phyloP scores from a whole-genome alignment of 2,888 invertebrate genomes.

The Stenoptilia bipunctidactyla region DNA sequence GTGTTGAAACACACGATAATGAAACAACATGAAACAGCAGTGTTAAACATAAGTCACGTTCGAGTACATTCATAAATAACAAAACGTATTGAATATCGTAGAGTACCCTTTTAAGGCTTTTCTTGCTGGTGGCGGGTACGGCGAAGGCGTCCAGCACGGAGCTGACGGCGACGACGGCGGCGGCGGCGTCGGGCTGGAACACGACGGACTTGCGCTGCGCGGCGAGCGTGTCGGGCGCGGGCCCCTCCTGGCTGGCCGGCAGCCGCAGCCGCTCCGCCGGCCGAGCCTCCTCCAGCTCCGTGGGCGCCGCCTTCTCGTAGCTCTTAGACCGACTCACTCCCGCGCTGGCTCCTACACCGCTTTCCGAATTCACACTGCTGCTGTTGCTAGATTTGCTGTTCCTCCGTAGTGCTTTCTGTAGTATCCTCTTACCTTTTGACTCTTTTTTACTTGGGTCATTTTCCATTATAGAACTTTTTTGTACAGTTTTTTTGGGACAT shows the following conservation, averaged over 20 bases:
- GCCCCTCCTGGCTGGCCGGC: too few relatives aligned
- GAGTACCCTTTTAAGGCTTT: conserved; percentile 40
- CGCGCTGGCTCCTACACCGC: conserved; percentile 21
- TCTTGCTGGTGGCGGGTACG: conserved; percentile 29
- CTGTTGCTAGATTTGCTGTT: conserved; percentile 40
- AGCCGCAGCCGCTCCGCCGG: too few relatives aligned
- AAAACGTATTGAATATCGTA: too few relatives aligned
- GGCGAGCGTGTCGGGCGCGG: too few relatives aligned
- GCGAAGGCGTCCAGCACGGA: conserved; percentile 20
- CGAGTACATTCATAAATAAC: too few relatives aligned
- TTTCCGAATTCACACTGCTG: conserved; percentile 18
- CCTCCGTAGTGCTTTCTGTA: conserved; percentile 53
- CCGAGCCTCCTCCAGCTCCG: neutral
- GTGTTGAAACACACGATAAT: too few relatives aligned
- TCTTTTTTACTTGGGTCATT: conserved; percentile 64
- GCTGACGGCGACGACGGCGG: conserved; percentile 15
- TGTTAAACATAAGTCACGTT: too few relatives aligned
- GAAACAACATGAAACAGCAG: too few relatives aligned
- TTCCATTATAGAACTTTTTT: conserved; percentile 54
- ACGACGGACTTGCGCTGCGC: too few relatives aligned
- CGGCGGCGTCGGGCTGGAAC: too few relatives aligned
- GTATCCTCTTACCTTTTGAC: conserved; percentile 57
- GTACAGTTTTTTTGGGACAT: conserved; percentile 34
- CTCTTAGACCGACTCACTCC: conserved; percentile 43
- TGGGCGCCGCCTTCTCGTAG: conserved; percentile 28